A percentile compares a stretch with the other conserved stretches of the same genome.
Evolutionary conservation across 2,113 vertebrate species (phyloP).

Genomic region (Pavo muticus): DNA sequence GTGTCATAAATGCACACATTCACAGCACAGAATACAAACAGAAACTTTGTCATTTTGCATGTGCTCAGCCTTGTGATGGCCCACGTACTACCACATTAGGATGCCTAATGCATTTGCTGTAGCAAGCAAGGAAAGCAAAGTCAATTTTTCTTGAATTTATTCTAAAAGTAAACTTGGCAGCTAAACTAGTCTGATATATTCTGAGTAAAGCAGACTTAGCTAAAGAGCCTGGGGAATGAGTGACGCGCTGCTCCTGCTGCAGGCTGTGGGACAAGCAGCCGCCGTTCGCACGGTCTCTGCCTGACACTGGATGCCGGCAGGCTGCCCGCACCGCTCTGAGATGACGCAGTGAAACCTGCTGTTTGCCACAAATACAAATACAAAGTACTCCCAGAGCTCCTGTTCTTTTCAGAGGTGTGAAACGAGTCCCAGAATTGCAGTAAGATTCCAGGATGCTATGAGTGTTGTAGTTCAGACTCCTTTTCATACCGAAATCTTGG

Average conservation of each 20-base stretch:
- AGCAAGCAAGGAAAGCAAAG: not conserved
- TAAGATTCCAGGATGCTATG: not conserved
- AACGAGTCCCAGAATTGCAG: not conserved
- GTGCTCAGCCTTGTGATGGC: conserved; percentile 20
- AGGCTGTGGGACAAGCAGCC: not conserved
- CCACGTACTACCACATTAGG: conserved; percentile 51
- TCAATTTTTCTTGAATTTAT: not conserved
- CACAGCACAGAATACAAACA: conserved; percentile 12
- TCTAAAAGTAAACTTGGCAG: conserved; percentile 39
- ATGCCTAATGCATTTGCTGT: not conserved
- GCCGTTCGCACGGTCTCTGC: not conserved
- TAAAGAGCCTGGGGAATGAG: not conserved
- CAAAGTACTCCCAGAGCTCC: not conserved
- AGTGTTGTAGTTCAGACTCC: not conserved
- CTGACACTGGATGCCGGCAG: too few relatives aligned
- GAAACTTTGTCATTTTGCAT: conserved; percentile 5
- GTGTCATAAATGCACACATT: conserved; percentile 42
- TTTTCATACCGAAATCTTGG: not conserved
- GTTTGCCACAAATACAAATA: not conserved
- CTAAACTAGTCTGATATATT: not conserved
- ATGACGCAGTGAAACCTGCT: not conserved
- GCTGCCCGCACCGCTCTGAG: not conserved
- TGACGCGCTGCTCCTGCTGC: not conserved
- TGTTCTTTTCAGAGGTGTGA: not conserved
- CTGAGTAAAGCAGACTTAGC: not conserved